These are phyloP conservation scores for Chelonus formosanus DNA, from an alignment of 2,888 invertebrate species.

Conservation along the genomic window DNA sequence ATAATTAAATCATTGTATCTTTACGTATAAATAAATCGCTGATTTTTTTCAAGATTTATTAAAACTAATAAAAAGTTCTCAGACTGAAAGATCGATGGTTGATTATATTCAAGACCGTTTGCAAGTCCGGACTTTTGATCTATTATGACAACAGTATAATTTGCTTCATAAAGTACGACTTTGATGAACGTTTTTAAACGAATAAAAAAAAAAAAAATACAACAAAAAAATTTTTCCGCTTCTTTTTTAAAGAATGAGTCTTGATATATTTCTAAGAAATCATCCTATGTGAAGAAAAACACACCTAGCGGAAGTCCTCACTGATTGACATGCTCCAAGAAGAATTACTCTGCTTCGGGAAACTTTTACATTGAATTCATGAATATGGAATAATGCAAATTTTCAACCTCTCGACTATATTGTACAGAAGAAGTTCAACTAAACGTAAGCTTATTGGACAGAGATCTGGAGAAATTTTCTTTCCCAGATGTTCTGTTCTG, in stretches of 20 bases:
- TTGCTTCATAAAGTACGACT: too few relatives aligned
- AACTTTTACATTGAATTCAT: slow-evolving; percentile 44
- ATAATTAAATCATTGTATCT: too few relatives aligned
- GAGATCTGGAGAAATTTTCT: slow-evolving; percentile 42
- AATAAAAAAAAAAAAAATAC: too few relatives aligned
- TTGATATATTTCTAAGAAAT: slow-evolving; percentile 21
- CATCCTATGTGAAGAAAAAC: slow-evolving; percentile 20
- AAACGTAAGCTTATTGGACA: slow-evolving; percentile 47
- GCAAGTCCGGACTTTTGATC: too few relatives aligned
- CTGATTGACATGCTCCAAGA: slow-evolving; percentile 45
- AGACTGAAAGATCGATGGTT: too few relatives aligned
- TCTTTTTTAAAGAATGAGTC: background rate
- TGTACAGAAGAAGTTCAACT: slow-evolving; percentile 43
- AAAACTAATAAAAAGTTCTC: too few relatives aligned
- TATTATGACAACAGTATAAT: too few relatives aligned
- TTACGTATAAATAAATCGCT: too few relatives aligned
- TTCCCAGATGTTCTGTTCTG: slow-evolving; percentile 43
- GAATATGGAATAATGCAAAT: slow-evolving; percentile 47
- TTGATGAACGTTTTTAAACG: too few relatives aligned
- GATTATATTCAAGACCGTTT: too few relatives aligned
- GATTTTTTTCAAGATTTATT: too few relatives aligned
- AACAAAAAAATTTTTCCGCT: too few relatives aligned
- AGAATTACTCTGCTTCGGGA: slow-evolving; percentile 41
- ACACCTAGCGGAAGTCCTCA: slow-evolving; percentile 24
- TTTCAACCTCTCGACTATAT: slow-evolving; percentile 33